Evolutionary conservation across 2,113 vertebrate genomes (phyloP).

Genomic region (Bubalus kerabau): DNA sequence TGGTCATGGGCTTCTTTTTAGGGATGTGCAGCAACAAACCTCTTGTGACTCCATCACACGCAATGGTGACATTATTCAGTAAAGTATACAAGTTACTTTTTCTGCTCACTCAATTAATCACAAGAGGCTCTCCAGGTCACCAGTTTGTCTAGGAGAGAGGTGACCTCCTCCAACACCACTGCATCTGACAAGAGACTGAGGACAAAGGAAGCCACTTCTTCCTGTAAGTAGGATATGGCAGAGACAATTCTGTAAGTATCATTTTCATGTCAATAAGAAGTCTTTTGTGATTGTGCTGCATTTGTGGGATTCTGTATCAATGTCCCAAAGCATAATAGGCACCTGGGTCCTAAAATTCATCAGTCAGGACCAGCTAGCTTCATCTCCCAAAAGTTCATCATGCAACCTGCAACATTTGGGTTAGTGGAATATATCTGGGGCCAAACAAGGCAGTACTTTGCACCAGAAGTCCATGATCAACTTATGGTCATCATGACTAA

Average conservation of each 20-base stretch:
- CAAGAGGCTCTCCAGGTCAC: background rate
- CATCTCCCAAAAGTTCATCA: background rate
- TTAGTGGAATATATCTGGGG: background rate
- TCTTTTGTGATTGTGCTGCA: background rate
- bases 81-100: background rate
- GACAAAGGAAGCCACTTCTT: background rate
- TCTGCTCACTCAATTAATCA: background rate
- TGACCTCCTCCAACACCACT: background rate
- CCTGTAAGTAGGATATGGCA: too few species aligned
- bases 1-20: background rate
- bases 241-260: background rate
- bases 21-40: too few species aligned
- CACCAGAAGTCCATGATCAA: background rate
- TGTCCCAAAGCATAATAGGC: background rate
- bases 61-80: background rate
- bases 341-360: background rate
- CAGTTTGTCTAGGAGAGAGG: background rate
- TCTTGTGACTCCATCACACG: background rate
- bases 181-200: background rate
- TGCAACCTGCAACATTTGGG: background rate
- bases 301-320: background rate
- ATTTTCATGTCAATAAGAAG: background rate
- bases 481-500: background rate
- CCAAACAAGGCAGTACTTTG: background rate
- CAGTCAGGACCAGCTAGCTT: background rate